Evolutionary conservation across 2,888 invertebrate genomes (phyloP).

Genomic region (Electrophaes corylata): DNA sequence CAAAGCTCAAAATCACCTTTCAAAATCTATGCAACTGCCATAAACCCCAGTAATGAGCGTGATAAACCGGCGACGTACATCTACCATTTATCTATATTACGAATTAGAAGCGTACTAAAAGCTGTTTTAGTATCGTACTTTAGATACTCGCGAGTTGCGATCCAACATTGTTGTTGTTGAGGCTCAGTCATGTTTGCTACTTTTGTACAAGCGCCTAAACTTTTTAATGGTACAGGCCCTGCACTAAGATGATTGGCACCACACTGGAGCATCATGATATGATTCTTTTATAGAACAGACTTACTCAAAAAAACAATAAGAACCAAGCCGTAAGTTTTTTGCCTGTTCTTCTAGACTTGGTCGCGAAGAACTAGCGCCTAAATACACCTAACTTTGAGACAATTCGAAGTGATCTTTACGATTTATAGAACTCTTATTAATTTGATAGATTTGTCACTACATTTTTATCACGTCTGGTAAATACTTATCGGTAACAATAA

Average conservation of each 20-base stretch:
- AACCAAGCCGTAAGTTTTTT: too few species aligned
- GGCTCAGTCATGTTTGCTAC: slow-evolving; percentile 7
- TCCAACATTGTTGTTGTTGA: slow-evolving; percentile 30
- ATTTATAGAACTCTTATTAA: too few species aligned
- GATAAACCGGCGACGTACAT: slow-evolving; percentile 31
- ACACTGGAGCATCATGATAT: too few species aligned
- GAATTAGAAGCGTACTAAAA: slow-evolving; percentile 33
- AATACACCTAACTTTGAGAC: too few species aligned
- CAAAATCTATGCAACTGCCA: slow-evolving; percentile 27
- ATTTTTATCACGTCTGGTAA: too few species aligned
- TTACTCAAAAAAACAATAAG: too few species aligned
- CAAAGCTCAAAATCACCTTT: slow-evolving; percentile 16
- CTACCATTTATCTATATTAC: slow-evolving; percentile 33
- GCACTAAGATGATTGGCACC: not conserved
- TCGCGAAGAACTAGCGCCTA: too few species aligned
- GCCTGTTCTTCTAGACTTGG: too few species aligned
- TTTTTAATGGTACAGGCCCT: slow-evolving; percentile 1
- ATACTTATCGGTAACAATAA: too few species aligned
- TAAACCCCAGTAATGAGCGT: slow-evolving; percentile 24
- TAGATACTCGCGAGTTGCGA: slow-evolving; percentile 28
- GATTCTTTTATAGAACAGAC: too few species aligned
- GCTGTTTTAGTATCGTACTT: slow-evolving; percentile 32
- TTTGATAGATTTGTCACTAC: too few species aligned
- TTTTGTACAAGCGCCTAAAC: not conserved
- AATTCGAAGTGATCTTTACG: too few species aligned